These are phyloP conservation scores for Megaptera novaeangliae DNA, from an alignment of 2,113 vertebrate species.

Conservation along the genomic window DNA sequence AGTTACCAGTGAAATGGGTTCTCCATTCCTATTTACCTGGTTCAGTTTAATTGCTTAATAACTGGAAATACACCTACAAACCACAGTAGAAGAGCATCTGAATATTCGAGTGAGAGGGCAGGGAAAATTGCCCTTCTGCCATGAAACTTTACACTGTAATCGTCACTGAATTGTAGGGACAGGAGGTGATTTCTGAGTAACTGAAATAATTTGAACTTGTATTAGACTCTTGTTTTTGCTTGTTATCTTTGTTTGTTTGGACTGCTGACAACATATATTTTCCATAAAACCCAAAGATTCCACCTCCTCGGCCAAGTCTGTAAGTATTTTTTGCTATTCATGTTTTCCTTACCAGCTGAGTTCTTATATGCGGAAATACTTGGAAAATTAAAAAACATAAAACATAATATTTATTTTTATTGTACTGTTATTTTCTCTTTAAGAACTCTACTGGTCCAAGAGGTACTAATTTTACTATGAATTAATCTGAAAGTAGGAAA, in stretches of 20 bases:
- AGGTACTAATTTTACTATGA: background rate
- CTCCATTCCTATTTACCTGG: background rate
- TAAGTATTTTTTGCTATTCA: background rate
- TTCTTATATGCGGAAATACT: background rate
- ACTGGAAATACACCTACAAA: background rate
- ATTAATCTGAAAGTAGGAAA: background rate
- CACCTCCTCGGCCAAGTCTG: background rate
- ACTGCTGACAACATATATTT: background rate
- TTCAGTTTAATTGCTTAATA: background rate
- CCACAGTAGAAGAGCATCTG: background rate
- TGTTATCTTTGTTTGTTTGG: background rate
- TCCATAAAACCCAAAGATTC: background rate
- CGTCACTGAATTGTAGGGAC: background rate
- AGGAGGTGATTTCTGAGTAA: background rate
- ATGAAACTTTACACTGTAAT: background rate
- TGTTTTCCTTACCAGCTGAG: background rate
- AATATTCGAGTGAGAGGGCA: background rate
- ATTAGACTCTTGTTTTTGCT: background rate
- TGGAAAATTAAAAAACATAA: background rate
- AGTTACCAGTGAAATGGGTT: background rate
- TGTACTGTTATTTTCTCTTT: background rate
- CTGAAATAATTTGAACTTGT: background rate
- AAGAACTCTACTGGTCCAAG: background rate
- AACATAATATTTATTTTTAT: background rate
- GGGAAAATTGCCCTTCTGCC: background rate